Conservation (phyloP, 2,113 vertebrate genomes). For the Mormoops blainvillei region DNA sequence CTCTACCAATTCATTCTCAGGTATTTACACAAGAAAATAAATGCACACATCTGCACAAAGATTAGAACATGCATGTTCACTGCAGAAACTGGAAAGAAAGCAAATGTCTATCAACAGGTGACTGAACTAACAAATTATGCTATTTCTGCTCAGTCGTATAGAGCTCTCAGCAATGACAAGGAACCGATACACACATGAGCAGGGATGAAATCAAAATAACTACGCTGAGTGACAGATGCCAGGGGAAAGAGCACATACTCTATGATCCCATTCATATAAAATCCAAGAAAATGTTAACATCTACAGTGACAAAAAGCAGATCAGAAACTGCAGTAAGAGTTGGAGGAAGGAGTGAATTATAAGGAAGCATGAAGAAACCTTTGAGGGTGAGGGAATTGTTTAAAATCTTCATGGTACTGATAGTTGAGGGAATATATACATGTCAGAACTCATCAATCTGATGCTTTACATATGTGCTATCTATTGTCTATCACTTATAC, state of each 20-base stretch:
- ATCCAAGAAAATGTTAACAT: constrained; percentile 24
- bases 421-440: not conserved
- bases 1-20: not conserved
- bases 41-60: not conserved
- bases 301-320: constrained; percentile 41
- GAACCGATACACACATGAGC: not conserved
- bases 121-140: not conserved
- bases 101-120: not conserved
- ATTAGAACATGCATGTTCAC: not conserved
- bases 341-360: constrained; percentile 10
- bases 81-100: constrained; percentile 6
- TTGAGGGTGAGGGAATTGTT: not conserved
- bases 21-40: constrained; percentile 11
- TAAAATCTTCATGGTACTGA: not conserved
- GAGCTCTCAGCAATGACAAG: constrained; percentile 3
- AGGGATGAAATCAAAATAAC: not conserved
- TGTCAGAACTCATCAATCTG: constrained; percentile 4
- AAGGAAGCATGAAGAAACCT: not conserved
- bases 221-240: constrained; percentile 13
- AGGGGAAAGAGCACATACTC: not conserved
- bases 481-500: not conserved
- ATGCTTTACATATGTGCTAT: not conserved
- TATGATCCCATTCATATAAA: not conserved
- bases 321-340: not conserved
- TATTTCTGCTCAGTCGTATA: not conserved